These are phyloP conservation scores for Chitala chitala DNA, from an alignment of 2,113 vertebrate genomes.

Conservation along the genomic window DNA sequence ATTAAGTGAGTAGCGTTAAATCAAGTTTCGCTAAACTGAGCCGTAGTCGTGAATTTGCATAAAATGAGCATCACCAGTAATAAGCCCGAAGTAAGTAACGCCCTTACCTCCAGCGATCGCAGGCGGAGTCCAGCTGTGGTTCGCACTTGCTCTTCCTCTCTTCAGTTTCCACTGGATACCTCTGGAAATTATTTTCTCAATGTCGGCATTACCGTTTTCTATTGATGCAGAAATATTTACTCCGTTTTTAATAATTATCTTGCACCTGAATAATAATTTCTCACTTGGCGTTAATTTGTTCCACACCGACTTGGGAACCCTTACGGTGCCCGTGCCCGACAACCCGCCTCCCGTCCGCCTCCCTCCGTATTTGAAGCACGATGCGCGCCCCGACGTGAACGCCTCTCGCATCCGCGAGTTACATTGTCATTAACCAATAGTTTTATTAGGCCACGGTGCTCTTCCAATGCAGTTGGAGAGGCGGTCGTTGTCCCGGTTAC, in stretches of 20 bases:
- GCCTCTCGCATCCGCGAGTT: conserved; percentile 29
- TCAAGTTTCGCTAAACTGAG: conserved; percentile 8
- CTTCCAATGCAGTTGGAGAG: conserved; percentile 32
- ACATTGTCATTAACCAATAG: conserved; percentile 36
- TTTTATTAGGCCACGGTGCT: background rate
- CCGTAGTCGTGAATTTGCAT: background rate
- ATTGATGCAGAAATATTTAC: background rate
- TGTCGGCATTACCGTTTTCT: background rate
- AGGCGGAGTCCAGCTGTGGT: conserved; percentile 29
- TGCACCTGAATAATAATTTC: background rate
- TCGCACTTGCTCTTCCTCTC: conserved; percentile 16
- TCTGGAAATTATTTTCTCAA: conserved; percentile 19
- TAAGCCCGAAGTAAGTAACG: conserved; percentile 30
- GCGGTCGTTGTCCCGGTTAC: conserved; percentile 23
- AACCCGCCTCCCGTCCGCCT: conserved; percentile 18
- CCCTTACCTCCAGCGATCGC: conserved; percentile 40
- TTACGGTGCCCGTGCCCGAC: background rate
- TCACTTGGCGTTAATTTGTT: background rate
- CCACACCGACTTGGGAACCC: background rate
- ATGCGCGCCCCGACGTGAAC: conserved; percentile 34
- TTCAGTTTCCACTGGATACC: conserved; percentile 12
- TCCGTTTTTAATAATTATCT: background rate
- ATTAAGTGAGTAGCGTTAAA: background rate
- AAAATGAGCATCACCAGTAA: background rate
- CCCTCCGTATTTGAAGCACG: conserved; percentile 41